Percentiles rank a stretch among this genome's conserved stretches.
Evolutionary conservation across 2,113 vertebrate genomes (phyloP).

Genomic region (Galeopterus variegatus): DNA sequence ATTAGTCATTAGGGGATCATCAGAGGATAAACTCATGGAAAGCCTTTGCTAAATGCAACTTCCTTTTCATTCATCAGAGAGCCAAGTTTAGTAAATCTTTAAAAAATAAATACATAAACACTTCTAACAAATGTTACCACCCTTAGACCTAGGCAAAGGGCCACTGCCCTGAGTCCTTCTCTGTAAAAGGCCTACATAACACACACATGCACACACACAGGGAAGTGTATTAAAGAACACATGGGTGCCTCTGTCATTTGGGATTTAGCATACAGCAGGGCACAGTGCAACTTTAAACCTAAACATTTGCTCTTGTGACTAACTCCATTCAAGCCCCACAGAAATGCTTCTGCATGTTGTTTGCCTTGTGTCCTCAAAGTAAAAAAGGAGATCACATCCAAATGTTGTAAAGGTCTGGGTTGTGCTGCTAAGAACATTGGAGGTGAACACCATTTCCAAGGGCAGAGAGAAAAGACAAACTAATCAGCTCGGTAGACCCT

Average conservation of each 20-base stretch:
- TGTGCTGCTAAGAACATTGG: not conserved
- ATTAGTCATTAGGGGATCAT: not conserved
- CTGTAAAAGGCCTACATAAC: not conserved
- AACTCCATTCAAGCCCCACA: not conserved
- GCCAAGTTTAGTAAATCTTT: not conserved
- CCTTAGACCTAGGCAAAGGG: not conserved
- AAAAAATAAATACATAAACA: not conserved
- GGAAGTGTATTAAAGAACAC: not conserved
- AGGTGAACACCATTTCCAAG: not conserved
- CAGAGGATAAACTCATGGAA: not conserved
- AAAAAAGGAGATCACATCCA: not conserved
- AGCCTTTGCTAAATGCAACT: not conserved
- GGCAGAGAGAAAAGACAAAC: not conserved
- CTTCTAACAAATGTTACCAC: not conserved
- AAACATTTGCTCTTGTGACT: conserved; percentile 2
- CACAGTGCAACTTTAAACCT: not conserved
- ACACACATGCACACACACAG: not conserved
- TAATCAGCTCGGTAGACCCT: not conserved
- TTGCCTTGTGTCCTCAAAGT: conserved; percentile 2
- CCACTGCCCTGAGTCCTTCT: not conserved
- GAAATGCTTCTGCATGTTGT: not conserved
- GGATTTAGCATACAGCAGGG: not conserved
- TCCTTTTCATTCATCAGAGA: conserved; percentile 15
- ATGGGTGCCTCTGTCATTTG: not conserved
- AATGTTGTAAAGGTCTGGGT: not conserved